Base-by-base conservation (phyloP, 2,888 invertebrate species). In the Amiota minor region DNA sequence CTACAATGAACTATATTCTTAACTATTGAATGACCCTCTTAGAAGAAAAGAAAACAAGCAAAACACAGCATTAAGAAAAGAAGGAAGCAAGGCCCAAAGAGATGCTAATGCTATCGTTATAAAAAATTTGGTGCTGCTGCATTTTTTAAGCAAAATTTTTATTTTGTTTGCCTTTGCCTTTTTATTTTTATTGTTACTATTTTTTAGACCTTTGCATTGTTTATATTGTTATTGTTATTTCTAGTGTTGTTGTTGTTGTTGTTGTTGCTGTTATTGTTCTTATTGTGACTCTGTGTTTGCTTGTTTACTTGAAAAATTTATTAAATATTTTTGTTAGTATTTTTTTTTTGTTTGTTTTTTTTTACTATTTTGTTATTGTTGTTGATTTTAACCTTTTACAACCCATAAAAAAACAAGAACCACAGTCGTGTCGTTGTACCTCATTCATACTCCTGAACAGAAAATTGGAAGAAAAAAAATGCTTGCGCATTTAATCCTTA, bases 401-500 rank as follows among this genome's bases (percentile, higher is more conserved):
- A 18, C 12, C 47, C 10, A n/a, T n/a, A n/a, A n/a, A n/a, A n/a
- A n/a, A n/a, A n/a, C n/a, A n/a, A n/a, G n/a, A n/a, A n/a, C n/a
- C n/a, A n/a, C n/a, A 65, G 64, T 47, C n/a, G 45, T 20, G 11
- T n/a, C 59, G n/a, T n/a, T 59, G 16, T 18, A 59, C 59, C 18
- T n/a, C 53, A 8, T 16, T 8, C 16, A 16, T 50, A 50, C 50
- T 14, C 2, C 50, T 50, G 50, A 50, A 11, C 1, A 50, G 4
- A 53, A n/a, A 53, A 53, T 14, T 50, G 11, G 18, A 35, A 56
- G 45, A 62, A 73, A 47, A 70, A 86, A 85, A 86, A 78, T 81
- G 86, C 85, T 84, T 79, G 82, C 86, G 79, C 77, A 80, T 78
- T 86, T 86, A 86, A 86, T 86, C 86, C 83, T 79, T 79, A 81